phyloP scores from a whole-genome alignment of 2,888 invertebrate genomes.

The Thera obeliscata region DNA sequence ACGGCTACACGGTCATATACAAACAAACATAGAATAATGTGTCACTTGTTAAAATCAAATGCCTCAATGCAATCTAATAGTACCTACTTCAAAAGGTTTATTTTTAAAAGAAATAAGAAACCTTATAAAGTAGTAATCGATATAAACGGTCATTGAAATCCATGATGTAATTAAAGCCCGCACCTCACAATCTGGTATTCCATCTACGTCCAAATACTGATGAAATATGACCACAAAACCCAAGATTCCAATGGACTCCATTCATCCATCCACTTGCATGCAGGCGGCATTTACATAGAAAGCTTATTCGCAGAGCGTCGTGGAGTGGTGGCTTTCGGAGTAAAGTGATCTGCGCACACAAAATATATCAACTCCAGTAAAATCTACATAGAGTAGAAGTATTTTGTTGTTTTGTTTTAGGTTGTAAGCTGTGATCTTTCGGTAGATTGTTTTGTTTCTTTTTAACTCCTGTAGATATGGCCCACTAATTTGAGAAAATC shows the following conservation, averaged over 20 bases:
- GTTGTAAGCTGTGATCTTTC: too few species aligned
- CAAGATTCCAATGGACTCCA: conserved; percentile 25
- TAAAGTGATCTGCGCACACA: too few species aligned
- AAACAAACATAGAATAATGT: neutral
- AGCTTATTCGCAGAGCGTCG: neutral
- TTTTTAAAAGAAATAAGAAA: conserved; percentile 12
- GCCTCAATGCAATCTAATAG: neutral
- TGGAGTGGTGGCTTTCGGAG: too few species aligned
- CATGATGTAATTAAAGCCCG: conserved; percentile 30
- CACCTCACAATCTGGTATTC: conserved; percentile 17
- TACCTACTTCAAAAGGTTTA: neutral
- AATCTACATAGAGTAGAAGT: too few species aligned
- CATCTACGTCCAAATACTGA: conserved; percentile 26
- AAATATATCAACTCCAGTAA: too few species aligned
- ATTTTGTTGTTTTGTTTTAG: too few species aligned
- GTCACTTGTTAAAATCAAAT: neutral
- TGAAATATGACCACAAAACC: conserved; percentile 33
- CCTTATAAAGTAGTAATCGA: conserved; percentile 24
- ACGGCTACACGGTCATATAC: too few species aligned
- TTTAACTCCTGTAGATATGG: too few species aligned
- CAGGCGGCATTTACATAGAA: conserved; percentile 11
- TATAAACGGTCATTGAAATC: conserved; percentile 25
- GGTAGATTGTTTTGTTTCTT: too few species aligned
- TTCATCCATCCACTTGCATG: conserved; percentile 27
- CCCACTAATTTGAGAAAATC: too few species aligned